Evolutionary conservation across 2,888 invertebrate species (phyloP).

Genomic region (Carpatolechia fugitivella): DNA sequence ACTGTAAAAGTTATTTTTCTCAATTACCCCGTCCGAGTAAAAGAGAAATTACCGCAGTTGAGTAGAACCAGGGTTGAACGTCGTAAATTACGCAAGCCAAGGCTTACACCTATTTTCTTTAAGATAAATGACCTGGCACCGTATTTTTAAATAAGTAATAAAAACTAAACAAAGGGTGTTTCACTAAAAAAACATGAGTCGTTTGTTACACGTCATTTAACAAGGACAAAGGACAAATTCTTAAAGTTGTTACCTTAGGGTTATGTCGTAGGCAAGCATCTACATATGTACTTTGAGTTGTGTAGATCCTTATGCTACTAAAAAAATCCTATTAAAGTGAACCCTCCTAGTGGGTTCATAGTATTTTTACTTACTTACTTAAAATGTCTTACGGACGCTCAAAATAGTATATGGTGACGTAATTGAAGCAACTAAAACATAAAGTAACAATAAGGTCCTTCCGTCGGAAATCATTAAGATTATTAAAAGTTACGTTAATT

Average conservation of each 20-base stretch:
- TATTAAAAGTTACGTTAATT: slow-evolving; percentile 59
- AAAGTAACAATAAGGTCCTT: slow-evolving; percentile 33
- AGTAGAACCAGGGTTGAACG: slow-evolving; percentile 22
- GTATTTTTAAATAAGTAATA: slow-evolving; percentile 21
- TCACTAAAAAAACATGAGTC: slow-evolving; percentile 7
- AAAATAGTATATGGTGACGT: slow-evolving; percentile 11
- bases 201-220: slow-evolving; percentile 3
- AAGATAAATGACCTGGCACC: slow-evolving; percentile 41
- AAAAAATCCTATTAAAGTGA: too few relatives aligned
- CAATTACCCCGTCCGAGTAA: slow-evolving; percentile 32
- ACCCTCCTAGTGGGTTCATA: too few relatives aligned
- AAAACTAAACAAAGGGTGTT: slow-evolving; percentile 13
- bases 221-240: not conserved
- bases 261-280: not conserved
- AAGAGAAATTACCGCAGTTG: slow-evolving; percentile 35
- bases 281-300: too few relatives aligned
- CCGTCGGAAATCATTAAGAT: slow-evolving; percentile 66
- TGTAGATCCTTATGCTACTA: too few relatives aligned
- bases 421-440: slow-evolving; percentile 14
- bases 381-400: too few relatives aligned
- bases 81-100: slow-evolving; percentile 38
- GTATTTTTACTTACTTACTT: too few relatives aligned
- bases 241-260: not conserved
- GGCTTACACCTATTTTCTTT: slow-evolving; percentile 38
- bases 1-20: slow-evolving; percentile 27